Base-by-base conservation (phyloP, 2,113 vertebrate genomes). In the Leptosomus discolor region DNA sequence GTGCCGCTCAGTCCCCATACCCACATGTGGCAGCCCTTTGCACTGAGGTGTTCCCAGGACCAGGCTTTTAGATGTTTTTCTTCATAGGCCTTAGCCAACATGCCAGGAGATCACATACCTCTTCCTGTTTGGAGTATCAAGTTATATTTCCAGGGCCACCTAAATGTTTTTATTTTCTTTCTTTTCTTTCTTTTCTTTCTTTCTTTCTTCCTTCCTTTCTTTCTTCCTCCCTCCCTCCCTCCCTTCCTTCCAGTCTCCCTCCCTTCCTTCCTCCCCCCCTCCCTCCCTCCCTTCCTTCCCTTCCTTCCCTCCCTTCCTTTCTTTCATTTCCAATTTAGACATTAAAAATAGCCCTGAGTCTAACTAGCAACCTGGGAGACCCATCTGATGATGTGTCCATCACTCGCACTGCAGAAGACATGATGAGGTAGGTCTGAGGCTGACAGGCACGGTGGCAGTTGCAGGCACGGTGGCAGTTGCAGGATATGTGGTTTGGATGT, bases 341-440 rank as follows among this genome's bases (percentile, higher is more conserved):
- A 56, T 93, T 99, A 94, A 99, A 99, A 98, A 99, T 99, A 53
- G 98, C 99, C 32, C 95, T 99, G 97, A 99, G 97, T 51, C 96
- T 99, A 74, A 98, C 99, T 8, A 99, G 99, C 97, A 98, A 96
- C 91, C 98, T 99, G 60, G 99, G 99, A 92, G 99, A 99, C 97
- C 99, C 99, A 11, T 93, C 97, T 94, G 99, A 97, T 71, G 98
- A 99, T n/a, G 20, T 97, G 34, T 98, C 99, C 4, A 70, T 99
- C 76, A 94, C 97, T 63, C 98, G 99, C 30, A 92, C 95, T 69
- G 98, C 99, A 63, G 96, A 98, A 69, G 98, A 98, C 95, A 99
- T 99, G 99, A 86, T 99, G 82, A 99, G 99, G 99, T 99, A 98
- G 91, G 97, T 97, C 71, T 91, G 68, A 92, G 81, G 29, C 75